Base-by-base conservation (phyloP, 2,888 invertebrate genomes). In the Pollenia labialis region DNA sequence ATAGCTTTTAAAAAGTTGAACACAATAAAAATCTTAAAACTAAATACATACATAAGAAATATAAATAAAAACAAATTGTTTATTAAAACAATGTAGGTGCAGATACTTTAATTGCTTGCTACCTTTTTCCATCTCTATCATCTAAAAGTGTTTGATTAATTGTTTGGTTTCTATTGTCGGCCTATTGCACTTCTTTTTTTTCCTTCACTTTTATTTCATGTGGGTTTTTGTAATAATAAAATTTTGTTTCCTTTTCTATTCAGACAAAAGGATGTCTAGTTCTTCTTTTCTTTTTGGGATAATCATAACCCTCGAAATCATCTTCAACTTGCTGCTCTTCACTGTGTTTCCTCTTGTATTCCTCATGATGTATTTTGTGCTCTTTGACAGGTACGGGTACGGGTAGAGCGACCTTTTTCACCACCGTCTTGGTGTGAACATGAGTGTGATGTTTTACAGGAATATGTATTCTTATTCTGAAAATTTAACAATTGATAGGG, bases 361-460 rank as follows among this genome's bases (percentile, higher is more conserved):
- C 88, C 74, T 90, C 89, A 85, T 90, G 90, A 74, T 90, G 77
- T 82, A 91, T 90, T 62, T 92, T 90, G 64, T 91, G 92, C 88
- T 93, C 92, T 85, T 93, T 93, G 48, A 93, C 88, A 42, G 92
- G 93, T 71, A 93, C 89, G 32, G 93, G 93, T 64, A 93, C 91
- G 86, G 93, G 93, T 75, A 93, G 88, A 32, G 93, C 91, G 11
- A 93, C 92, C 87, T 93, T 93, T 89, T 93, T 93, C 75, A 93
- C 91, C 77, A 93, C 88, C 74, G 93, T 93, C 88, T 93, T 93
- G 3, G 93, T 93, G 86, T 93, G 93, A 32, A 93, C 90, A 90
- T 93, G 93, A 58, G 93, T 93, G 71, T 93, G 93, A 90, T 93
- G 93, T 86, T 93, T 93, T 64, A 93, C 92, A 4, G 93, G 93